Percentiles rank a stretch among this genome's conserved stretches.
Evolutionary conservation across 2,113 vertebrate species (phyloP).

Genomic region (Scolopax mira): DNA sequence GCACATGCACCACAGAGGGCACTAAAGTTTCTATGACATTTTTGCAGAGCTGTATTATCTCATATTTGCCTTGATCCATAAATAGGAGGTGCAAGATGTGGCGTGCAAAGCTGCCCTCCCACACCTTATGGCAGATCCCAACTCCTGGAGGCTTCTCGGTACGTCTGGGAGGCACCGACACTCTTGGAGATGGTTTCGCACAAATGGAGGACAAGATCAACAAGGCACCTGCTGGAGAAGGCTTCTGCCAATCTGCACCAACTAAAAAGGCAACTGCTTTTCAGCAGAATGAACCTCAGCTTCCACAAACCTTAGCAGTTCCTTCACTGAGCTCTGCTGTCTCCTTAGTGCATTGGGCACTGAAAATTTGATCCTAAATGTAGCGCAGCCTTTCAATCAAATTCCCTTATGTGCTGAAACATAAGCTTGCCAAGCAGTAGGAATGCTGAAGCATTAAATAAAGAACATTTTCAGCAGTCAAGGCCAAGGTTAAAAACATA

Average conservation of each 20-base stretch:
- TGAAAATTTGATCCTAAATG: slow-evolving; percentile 33
- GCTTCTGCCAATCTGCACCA: background rate
- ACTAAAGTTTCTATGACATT: background rate
- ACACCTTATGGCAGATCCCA: background rate
- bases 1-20: background rate
- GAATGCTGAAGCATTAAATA: slow-evolving; percentile 49
- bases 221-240: background rate
- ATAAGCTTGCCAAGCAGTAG: slow-evolving; percentile 34
- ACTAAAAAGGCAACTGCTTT: background rate
- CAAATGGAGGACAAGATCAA: background rate
- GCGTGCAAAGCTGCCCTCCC: background rate
- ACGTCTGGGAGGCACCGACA: rapidly evolving
- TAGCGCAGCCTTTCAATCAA: slow-evolving; percentile 35
- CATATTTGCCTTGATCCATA: background rate
- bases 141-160: background rate
- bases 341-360: background rate
- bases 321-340: background rate
- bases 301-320: background rate
- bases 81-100: background rate
- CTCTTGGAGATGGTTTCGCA: background rate
- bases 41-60: background rate
- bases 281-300: background rate
- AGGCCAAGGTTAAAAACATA: slow-evolving; percentile 58
- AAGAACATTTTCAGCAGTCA: slow-evolving; percentile 56
- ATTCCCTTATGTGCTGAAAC: slow-evolving; percentile 16